Evolutionary conservation across 92 coral and sea anemone genomes (phyloP), one percentile per base, ranked within the genome.

Genomic region (Epizoanthus illoricatus): DNA sequence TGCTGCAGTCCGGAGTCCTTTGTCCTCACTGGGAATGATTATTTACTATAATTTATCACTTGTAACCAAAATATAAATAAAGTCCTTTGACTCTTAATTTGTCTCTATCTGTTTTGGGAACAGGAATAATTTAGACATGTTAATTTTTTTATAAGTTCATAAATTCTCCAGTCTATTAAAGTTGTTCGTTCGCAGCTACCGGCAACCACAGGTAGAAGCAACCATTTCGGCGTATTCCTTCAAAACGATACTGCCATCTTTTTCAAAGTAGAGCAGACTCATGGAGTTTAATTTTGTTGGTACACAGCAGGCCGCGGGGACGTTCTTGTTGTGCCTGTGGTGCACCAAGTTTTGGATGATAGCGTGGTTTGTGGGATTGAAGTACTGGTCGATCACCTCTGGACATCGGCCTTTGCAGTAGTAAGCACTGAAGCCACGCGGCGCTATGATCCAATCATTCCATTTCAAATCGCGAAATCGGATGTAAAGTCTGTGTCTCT

Each of bases 231-330:
- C 84, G 80, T 94, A 90, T 73, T 88, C 94, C 40, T 85, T 88
- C 56, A 94, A 80, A 2, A 90, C 94, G 71, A 97, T 94, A 76
- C 93, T 91, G 43, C 97, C 97, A 57, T 93, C 92, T 33, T 76
- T 82, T 76, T 94, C 96, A 54, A 90, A 94, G 73, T 93, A 96
- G 85, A 96, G 84, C 80, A 96, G 84, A 75, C 89, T 91, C 62
- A 91, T 85, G 49, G 98, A 91, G 81, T 94, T 92, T 69, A 97
- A 89, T 82, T 90, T 85, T 43, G 98, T 97, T 10, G 99, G 99
- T 20, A 97, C 99, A 63, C 99, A 97, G 79, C 98, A 97, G 56
- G 97, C 99, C 2, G 95, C 92, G 1, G 99, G 99, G 55, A 97
- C 87, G 12, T 87, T 74, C 54, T 85, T 88, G 74, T 89, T 90